A percentile compares a stretch with the other conserved stretches of the same genome.
phyloP scores from a whole-genome alignment of 1,140 invertebrate genomes.

The Psilanteris sp. region DNA sequence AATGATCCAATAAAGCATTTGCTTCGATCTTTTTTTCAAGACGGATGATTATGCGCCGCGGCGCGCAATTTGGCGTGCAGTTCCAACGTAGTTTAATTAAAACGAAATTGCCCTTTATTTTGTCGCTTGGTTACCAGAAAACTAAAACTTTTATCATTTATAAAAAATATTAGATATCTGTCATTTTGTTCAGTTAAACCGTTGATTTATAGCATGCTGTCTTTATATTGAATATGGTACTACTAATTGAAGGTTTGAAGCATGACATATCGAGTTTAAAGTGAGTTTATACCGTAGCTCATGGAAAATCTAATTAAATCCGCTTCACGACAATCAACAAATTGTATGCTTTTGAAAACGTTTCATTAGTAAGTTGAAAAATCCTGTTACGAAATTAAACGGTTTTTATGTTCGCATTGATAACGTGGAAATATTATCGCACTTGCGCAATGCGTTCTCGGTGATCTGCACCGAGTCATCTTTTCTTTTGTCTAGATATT shows the following conservation, averaged over 20 bases:
- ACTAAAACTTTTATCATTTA: too few species aligned
- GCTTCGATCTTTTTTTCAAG: slow-evolving; percentile 30
- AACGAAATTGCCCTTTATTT: too few species aligned
- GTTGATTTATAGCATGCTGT: slow-evolving; percentile 19
- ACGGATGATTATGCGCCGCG: slow-evolving; percentile 21
- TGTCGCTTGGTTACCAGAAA: too few species aligned
- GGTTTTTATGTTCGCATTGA: slow-evolving; percentile 9
- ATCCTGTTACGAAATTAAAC: slow-evolving; percentile 42
- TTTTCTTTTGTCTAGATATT: neutral
- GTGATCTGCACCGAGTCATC: too few species aligned
- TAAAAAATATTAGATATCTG: neutral
- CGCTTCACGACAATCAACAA: slow-evolving; percentile 33
- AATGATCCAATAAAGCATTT: slow-evolving; percentile 45
- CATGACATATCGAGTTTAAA: slow-evolving; percentile 27
- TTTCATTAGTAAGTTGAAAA: slow-evolving; percentile 37
- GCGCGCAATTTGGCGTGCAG: slow-evolving; percentile 3
- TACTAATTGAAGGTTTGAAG: slow-evolving; percentile 41
- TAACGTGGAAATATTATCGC: slow-evolving; percentile 4
- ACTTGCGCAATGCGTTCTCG: slow-evolving; percentile 1
- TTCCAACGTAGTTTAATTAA: slow-evolving; percentile 25
- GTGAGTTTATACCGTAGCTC: slow-evolving; percentile 17
- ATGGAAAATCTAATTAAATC: slow-evolving; percentile 41
- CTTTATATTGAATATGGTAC: slow-evolving; percentile 31
- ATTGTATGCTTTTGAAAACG: slow-evolving; percentile 38
- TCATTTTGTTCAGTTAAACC: neutral